Base-by-base conservation (phyloP, 2,113 vertebrate species). In the Dipodomys stephensi region DNA sequence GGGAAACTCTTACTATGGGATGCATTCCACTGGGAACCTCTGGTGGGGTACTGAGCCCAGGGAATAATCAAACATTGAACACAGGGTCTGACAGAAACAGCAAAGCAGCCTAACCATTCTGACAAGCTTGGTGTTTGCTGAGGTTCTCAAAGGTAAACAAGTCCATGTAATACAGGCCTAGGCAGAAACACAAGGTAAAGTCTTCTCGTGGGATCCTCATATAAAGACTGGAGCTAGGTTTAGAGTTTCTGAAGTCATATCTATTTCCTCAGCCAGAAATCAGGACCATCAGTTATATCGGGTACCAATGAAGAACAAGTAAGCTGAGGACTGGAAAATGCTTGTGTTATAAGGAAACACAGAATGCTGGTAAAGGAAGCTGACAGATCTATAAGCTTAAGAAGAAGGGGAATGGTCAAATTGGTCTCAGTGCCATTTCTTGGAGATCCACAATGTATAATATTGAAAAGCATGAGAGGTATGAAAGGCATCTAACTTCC, bases 1-100 rank as follows among this genome's bases (percentile, higher is more conserved):
- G 88, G 96, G 95, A 96, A 87, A 94, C 78, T 94, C 97, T 98
- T 97, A 96, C 98, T 97, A 95, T 85, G 95, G 94, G 49, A 90
- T 94, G 71, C 86, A 62, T 1, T 97, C 89, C 83, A 91, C 93
- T 88, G 93, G 87, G 95, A 96, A 93, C 71, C 77, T 94, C 96
- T 57, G 93, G 95, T 83, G 92, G 7, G 0, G 0, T 19, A 89
- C 94, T 78, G 92, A 96, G 83, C 88, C 96, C 93, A 93, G 91
- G 95, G 65, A 88, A 77, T 53, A 74, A 65, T 10, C 83, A 60
- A 79, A 95, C 88, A 81, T 78, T 53, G 67, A 23, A 44, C 60
- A 83, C 88, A 81, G 91, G 93, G 87, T 0, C 84, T 87, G 65
- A n/a, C 15, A 86, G 91, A 83, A 83, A 85, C 83, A 65, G 64